These are phyloP conservation scores for Pomatorhinus ruficollis DNA, from an alignment of 2,113 vertebrate species.

Conservation along the genomic window DNA sequence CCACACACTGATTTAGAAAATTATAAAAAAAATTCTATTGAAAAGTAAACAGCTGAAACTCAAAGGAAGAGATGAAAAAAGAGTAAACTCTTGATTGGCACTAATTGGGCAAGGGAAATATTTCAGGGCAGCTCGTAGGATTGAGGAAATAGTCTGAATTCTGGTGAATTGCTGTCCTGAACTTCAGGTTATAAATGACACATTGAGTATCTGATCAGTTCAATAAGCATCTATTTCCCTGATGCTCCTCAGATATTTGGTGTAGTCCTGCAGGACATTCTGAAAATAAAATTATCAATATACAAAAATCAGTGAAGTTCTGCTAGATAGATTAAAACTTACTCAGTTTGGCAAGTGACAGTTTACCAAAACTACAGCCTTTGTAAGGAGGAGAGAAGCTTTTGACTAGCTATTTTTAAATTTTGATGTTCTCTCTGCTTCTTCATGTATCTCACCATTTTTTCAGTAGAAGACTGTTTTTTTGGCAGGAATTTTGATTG, in stretches of 20 bases:
- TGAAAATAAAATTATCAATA: not conserved
- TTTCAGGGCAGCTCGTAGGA: not conserved
- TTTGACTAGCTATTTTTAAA: not conserved
- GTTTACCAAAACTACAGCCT: not conserved
- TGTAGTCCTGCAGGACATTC: not conserved
- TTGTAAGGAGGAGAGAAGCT: not conserved
- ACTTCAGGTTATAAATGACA: not conserved
- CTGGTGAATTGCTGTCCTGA: not conserved
- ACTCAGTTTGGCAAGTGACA: not conserved
- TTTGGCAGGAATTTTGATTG: not conserved
- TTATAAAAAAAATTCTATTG: not conserved
- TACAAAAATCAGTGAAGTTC: not conserved
- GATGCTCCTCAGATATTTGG: not conserved
- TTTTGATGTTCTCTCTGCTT: not conserved
- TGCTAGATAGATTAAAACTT: not conserved
- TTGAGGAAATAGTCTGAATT: not conserved
- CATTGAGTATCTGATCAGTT: not conserved
- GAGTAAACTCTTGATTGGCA: not conserved
- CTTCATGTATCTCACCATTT: not conserved
- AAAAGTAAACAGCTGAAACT: not conserved
- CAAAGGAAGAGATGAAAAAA: not conserved
- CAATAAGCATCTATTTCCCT: not conserved
- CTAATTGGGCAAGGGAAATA: fast-evolving
- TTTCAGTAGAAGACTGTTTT: not conserved
- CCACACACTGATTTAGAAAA: not conserved